Base-by-base conservation (phyloP, 2,113 vertebrate genomes). In the Mesembrinibis cayennensis region DNA sequence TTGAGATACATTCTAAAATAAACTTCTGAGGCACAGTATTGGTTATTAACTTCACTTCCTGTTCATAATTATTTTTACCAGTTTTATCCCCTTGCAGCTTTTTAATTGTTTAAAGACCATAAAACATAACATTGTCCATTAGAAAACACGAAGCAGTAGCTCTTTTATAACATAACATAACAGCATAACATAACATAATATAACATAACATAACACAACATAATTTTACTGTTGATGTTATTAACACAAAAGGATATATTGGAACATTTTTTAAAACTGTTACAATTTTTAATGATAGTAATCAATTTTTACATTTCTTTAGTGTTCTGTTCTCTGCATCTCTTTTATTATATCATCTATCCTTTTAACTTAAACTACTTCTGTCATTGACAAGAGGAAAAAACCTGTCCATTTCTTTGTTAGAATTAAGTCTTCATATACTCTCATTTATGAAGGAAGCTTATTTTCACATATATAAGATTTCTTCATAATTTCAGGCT, bases 41-140 rank as follows among this genome's bases (percentile, higher is more conserved):
- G 36, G n/a, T 94, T 96, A 96, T 89, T 53, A 90, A 72, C 82
- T 93, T 84, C 29, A 44, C 44, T 93, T 93, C 38, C 52, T 86
- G 40, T 83, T 95, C 79, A 82, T 96, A 94, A 95, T 89, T 93
- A 91, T 82, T 86, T 25, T 78, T 78, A 95, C 65, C 2, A 38
- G 8, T 47, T 85, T 96, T 96, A 82, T 93, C 67, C 45, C 38
- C 61, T 87, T 73, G 83, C 73, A 86, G 77, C 16, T 94, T 95
- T 97, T 94, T 93, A 92, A 95, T 96, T 97, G 45, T 87, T 90
- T 78, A 90, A 91, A 82, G 38, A 84, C 44, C 30, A 77, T 89
- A 96, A 97, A 96, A 79, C 20, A 74, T 66, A 69, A 95, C 13
- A 70, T 90, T 74, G 80, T 83, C 55, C 70, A 79, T 55, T 89